phyloP scores from a whole-genome alignment of 2,888 invertebrate genomes.

The Acleris emargana region DNA sequence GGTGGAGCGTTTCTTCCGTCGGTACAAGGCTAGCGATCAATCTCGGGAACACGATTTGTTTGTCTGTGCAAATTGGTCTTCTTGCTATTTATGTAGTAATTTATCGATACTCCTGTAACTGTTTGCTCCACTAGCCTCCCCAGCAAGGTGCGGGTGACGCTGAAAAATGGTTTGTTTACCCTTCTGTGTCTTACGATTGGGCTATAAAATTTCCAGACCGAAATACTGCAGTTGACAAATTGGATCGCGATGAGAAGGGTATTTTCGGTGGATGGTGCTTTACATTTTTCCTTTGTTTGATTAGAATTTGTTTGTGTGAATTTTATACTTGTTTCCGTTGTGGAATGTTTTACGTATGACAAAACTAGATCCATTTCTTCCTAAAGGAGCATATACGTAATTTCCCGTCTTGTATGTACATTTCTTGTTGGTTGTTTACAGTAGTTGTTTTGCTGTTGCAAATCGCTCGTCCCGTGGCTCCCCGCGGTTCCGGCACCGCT shows the following conservation, averaged over 20 bases:
- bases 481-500: conserved; percentile 2
- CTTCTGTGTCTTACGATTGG: conserved; percentile 23
- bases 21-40: conserved; percentile 17
- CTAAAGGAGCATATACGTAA: neutral
- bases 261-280: conserved; percentile 1
- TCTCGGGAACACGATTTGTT: conserved; percentile 43
- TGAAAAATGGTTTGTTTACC: conserved; percentile 53
- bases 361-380: neutral
- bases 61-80: conserved; percentile 43
- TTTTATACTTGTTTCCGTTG: neutral
- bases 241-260: conserved; percentile 28
- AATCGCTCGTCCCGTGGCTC: conserved; percentile 21
- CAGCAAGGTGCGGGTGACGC: conserved; percentile 50
- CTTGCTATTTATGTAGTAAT: conserved; percentile 45
- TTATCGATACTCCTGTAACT: conserved; percentile 49
- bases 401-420: neutral
- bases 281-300: conserved; percentile 2
- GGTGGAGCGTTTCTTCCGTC: conserved; percentile 8
- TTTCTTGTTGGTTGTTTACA: neutral
- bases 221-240: conserved; percentile 29
- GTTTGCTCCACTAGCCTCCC: conserved; percentile 47
- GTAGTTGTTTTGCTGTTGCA: neutral
- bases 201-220: conserved; percentile 22
- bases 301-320: neutral
- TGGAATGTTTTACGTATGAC: neutral